These are phyloP conservation scores for Camponotus floridanus DNA, from an alignment of 1,140 invertebrate genomes.

Conservation along the genomic window DNA sequence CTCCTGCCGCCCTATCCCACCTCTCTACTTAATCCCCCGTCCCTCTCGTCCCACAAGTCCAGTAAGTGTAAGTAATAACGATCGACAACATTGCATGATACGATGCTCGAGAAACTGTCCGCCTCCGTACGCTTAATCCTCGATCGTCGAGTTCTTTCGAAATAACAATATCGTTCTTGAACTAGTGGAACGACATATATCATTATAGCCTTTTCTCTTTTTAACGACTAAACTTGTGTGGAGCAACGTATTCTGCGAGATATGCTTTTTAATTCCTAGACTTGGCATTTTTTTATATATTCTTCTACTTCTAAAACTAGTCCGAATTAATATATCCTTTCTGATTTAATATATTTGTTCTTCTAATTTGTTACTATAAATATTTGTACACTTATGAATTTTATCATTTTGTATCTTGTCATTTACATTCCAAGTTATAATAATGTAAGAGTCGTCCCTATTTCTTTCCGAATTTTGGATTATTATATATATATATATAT, in stretches of 20 bases:
- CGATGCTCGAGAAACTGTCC: slow-evolving; percentile 36
- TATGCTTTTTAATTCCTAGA: neutral
- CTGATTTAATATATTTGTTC: neutral
- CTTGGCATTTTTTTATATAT: neutral
- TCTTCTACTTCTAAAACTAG: slow-evolving; percentile 12
- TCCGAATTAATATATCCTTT: neutral
- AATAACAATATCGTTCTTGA: slow-evolving; percentile 6
- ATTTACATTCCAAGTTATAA: slow-evolving; percentile 4
- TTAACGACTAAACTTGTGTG: neutral
- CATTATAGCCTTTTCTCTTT: slow-evolving; percentile 10
- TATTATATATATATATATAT: neutral
- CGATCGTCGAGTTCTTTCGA: slow-evolving; percentile 23
- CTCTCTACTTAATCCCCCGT: slow-evolving; percentile 84
- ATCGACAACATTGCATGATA: slow-evolving; percentile 16
- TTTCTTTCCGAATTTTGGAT: slow-evolving; percentile 13
- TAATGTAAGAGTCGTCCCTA: neutral
- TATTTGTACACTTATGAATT: neutral
- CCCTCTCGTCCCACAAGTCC: slow-evolving; percentile 84
- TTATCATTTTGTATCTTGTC: slow-evolving; percentile 11
- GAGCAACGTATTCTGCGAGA: neutral
- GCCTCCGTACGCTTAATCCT: slow-evolving; percentile 30
- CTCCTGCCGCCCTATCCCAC: slow-evolving; percentile 85
- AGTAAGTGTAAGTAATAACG: slow-evolving; percentile 83
- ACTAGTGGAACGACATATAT: neutral
- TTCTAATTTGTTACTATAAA: neutral